A percentile compares a stretch with the other conserved stretches of the same genome.
phyloP scores from a whole-genome alignment of 1,140 invertebrate genomes.

The Halyomorpha halys region DNA sequence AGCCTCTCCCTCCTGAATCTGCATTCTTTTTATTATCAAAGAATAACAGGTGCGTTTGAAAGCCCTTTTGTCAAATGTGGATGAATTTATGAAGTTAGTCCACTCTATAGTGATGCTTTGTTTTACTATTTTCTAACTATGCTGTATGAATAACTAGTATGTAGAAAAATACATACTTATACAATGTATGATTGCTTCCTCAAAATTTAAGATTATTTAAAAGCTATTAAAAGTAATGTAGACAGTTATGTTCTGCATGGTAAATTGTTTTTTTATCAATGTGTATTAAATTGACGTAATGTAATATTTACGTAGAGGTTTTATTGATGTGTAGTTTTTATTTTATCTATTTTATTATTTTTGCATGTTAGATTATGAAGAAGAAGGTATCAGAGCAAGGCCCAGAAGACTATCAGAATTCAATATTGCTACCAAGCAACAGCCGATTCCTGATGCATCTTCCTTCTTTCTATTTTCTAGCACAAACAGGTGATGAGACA shows the following conservation, averaged over 20 bases:
- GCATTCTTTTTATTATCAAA: constrained; percentile 50
- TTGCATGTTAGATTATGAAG: constrained; percentile 34
- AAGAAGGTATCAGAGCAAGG: constrained; percentile 37
- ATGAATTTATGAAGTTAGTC: background rate
- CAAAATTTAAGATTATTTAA: constrained; percentile 7
- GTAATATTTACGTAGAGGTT: constrained; percentile 5
- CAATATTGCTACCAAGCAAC: constrained; percentile 73
- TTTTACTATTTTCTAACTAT: constrained; percentile 12
- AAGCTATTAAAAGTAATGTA: constrained; percentile 1
- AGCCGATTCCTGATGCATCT: constrained; percentile 87
- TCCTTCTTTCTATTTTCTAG: constrained; percentile 95
- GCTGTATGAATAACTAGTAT: background rate
- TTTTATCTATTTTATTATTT: constrained; percentile 26
- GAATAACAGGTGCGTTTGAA: constrained; percentile 38
- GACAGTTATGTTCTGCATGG: background rate
- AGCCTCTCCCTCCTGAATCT: constrained; percentile 53
- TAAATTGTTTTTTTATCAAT: constrained; percentile 14
- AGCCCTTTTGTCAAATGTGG: constrained; percentile 5
- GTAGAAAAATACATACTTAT: background rate
- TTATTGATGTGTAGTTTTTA: constrained; percentile 1
- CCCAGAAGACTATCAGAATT: constrained; percentile 66
- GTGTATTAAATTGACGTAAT: background rate
- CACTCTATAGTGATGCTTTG: constrained; percentile 11
- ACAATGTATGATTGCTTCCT: constrained; percentile 4
- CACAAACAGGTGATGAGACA: constrained; percentile 69